A percentile compares a stretch with the other conserved stretches of the same genome.
phyloP scores from a whole-genome alignment of 2,797 vertebrate species.

The Phrynocephalus guinanensis region DNA sequence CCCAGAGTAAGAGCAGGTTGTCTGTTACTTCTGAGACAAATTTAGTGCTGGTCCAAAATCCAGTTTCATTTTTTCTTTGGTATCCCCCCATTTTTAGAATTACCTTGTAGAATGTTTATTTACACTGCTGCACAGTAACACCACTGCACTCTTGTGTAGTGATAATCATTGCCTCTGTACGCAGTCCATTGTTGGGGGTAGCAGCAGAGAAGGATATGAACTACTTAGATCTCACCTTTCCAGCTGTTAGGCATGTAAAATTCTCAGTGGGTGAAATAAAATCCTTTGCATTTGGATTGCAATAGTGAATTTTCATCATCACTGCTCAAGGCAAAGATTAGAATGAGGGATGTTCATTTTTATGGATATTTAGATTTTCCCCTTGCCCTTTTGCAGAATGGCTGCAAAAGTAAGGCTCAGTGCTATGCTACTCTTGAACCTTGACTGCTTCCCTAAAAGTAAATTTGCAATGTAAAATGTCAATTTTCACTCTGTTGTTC shows the following conservation, averaged over 20 bases:
- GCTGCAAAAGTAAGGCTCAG: constrained; percentile 46
- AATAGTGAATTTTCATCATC: constrained; percentile 41
- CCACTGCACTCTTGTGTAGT: too few relatives aligned
- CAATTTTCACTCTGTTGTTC: constrained; percentile 55
- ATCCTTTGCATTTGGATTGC: constrained; percentile 40
- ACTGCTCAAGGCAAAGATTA: constrained; percentile 41
- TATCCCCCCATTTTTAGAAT: too few relatives aligned
- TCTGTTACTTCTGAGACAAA: too few relatives aligned
- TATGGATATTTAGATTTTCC: neutral
- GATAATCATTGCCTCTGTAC: neutral
- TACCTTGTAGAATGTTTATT: too few relatives aligned
- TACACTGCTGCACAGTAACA: too few relatives aligned
- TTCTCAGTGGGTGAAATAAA: constrained; percentile 23
- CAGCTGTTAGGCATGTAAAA: constrained; percentile 31
- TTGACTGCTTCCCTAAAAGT: constrained; percentile 58
- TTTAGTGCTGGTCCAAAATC: too few relatives aligned
- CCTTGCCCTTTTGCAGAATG: constrained; percentile 44
- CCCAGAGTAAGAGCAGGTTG: too few relatives aligned
- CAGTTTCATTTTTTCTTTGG: too few relatives aligned
- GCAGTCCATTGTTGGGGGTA: neutral
- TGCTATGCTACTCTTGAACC: constrained; percentile 50
- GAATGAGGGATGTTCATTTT: constrained; percentile 50
- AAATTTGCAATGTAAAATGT: constrained; percentile 56
- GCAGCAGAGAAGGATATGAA: neutral
- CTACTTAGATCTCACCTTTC: constrained; percentile 10